Evolutionary conservation across 2,888 invertebrate genomes (phyloP), one percentile per base, ranked within the genome.

Genomic region (Dasysyrphus albostriatus): DNA sequence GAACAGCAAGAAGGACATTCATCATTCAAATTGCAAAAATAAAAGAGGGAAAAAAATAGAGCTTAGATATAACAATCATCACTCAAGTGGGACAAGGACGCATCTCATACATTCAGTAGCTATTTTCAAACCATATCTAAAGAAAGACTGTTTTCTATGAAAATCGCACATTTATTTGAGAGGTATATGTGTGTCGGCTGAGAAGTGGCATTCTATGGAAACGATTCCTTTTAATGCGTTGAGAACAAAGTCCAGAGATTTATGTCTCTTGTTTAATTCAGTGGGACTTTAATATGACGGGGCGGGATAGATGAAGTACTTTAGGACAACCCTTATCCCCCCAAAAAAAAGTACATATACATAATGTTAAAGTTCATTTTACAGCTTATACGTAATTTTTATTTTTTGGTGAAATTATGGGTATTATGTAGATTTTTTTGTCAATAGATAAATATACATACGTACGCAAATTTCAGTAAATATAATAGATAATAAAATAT

Each of bases 1-100:
- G 75, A 65, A 70, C 75, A 42, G 16, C 70, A 54, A 76, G 80
- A 70, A 75, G 54, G 70, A 49, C 80, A 80, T 80, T 84, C 75
- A 81, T 84, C 83, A 84, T 75, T 74, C 42, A 80, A 81, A 83
- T 69, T 70, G 39, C 47, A 47, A 72, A 82, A 47, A 51, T 58
- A 72, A 47, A 79, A 67, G 29, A 63, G 12, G 12, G n/a, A 34
- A 56, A 67, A 74, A 74, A 61, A 32, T 47, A n/a, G 37, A 47
- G 59, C 63, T 49, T 72, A 65, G 65, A 49, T 72, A 58, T 72
- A 82, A 65, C 77, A 82, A 78, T 72, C 77, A 77, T 72, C 72
- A 72, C 63, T 82, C 77, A 82, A 82, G 65, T 84, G 80, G 83
- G 51, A 49, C 83, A 84, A 84, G 83, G 83, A 80, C 83, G 51